Percentiles rank a stretch among this genome's conserved stretches.
Evolutionary conservation across 2,797 vertebrate genomes (phyloP).

Genomic region (Dendrocincla tyrannina): DNA sequence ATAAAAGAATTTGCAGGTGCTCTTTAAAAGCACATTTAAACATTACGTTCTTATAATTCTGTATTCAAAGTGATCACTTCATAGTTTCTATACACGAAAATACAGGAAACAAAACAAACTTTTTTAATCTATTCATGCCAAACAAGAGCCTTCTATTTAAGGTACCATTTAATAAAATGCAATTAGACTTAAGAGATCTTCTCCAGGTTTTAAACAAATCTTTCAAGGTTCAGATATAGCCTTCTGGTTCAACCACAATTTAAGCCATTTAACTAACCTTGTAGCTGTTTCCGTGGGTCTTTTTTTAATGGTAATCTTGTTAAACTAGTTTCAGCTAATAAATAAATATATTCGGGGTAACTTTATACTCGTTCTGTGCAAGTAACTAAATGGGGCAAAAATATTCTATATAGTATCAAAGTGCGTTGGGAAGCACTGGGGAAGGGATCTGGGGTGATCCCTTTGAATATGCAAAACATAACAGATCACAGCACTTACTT

Average conservation of each 20-base stretch:
- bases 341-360: neutral
- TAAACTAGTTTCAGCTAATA: neutral
- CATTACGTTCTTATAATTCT: neutral
- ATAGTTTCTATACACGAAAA: neutral
- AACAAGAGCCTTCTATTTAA: neutral
- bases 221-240: neutral
- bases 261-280: neutral
- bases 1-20: neutral
- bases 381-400: neutral
- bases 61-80: neutral
- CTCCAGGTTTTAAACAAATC: neutral
- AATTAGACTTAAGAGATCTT: neutral
- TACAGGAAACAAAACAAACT: neutral
- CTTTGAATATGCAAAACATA: fast-evolving
- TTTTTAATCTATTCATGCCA: neutral
- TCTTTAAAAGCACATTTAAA: neutral
- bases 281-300: neutral
- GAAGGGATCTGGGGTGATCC: neutral
- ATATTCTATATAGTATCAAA: fast-evolving
- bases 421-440: fast-evolving
- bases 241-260: neutral
- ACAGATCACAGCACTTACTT: slow-evolving; percentile 84
- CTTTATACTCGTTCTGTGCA: neutral
- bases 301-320: neutral
- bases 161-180: neutral